Base-by-base conservation (phyloP, 2,888 invertebrate genomes). In the Drosophila pseudotakahashii region DNA sequence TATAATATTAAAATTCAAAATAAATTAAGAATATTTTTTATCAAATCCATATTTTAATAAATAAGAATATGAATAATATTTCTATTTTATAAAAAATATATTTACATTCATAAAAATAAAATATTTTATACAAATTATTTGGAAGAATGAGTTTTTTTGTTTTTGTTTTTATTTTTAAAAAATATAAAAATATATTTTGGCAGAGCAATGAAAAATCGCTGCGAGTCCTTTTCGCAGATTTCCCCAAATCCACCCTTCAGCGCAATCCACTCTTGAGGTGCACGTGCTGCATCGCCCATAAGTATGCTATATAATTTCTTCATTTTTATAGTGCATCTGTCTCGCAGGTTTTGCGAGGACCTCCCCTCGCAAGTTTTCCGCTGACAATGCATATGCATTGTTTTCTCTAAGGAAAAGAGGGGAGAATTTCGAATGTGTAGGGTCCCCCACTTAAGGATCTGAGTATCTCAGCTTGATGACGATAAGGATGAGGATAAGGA, bases 291-390 rank as follows among this genome's bases (percentile, higher is more conserved):
- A 13, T 39, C 55, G 60, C 75, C 51, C 62, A 75, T 54, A 62
- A 77, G 78, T 78, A 72, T 52, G 81, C 74, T 41, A 84, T 81
- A 81, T 81, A 87, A 81, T 81, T 87, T 81, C 67, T 60, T 63
- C 73, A 74, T 74, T 85, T 88, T 88, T 79, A 79, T 71, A 71
- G 75, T 81, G 87, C 87, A 84, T 68, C 84, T 68, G 71, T 60
- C 66, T 75, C 75, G 52, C 58, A 45, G 55, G 58, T 14, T 30
- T 30, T 6, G 57, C 57, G 39, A 7, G n/a, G 11, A 37, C 9
- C 39, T 30, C 14, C 34, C 53, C 68, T 39, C 10, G 2, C 57
- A 23, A 47, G 47, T 80, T 87, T 78, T 85, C 36, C 79, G 88
- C 88, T 85, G 86, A 79, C 88, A 88, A 77, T 79, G 88, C 88